Evolutionary conservation across 2,113 vertebrate species (phyloP).

Genomic region (Hippocampus abdominalis): DNA sequence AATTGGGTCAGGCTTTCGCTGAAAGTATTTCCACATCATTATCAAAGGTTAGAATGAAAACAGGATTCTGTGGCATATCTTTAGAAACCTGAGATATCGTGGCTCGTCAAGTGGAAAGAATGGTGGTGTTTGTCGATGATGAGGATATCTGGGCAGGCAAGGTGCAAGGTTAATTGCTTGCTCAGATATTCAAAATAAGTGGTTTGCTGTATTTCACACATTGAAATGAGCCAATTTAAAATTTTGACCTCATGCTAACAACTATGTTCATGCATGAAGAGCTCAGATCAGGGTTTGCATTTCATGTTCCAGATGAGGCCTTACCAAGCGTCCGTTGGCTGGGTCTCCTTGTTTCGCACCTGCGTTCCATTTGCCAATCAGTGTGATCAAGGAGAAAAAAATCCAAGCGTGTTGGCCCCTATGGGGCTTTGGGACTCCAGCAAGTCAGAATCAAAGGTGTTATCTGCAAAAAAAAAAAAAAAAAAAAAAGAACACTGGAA

Average conservation of each 20-base stretch:
- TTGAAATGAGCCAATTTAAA: not conserved
- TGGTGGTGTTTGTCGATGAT: not conserved
- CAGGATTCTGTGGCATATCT: not conserved
- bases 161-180: not conserved
- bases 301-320: too few relatives aligned
- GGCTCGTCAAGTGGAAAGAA: not conserved
- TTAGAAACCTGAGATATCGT: not conserved
- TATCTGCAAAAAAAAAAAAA: too few relatives aligned
- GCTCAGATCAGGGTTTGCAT: not conserved
- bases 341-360: not conserved
- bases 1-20: slow-evolving; percentile 13
- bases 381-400: too few relatives aligned
- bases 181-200: not conserved
- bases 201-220: not conserved
- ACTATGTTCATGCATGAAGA: not conserved
- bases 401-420: too few relatives aligned
- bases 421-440: too few relatives aligned
- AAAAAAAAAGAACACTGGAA: too few relatives aligned
- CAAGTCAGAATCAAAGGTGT: too few relatives aligned
- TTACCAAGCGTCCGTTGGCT: too few relatives aligned
- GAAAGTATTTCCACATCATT: slow-evolving; percentile 12
- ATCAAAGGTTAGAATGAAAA: not conserved
- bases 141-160: not conserved
- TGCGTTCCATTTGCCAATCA: not conserved
- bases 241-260: not conserved